A percentile compares a stretch with the other conserved stretches of the same genome.
Conservation (phyloP, 2,113 vertebrate genomes). For the Eurystomus gularis region DNA sequence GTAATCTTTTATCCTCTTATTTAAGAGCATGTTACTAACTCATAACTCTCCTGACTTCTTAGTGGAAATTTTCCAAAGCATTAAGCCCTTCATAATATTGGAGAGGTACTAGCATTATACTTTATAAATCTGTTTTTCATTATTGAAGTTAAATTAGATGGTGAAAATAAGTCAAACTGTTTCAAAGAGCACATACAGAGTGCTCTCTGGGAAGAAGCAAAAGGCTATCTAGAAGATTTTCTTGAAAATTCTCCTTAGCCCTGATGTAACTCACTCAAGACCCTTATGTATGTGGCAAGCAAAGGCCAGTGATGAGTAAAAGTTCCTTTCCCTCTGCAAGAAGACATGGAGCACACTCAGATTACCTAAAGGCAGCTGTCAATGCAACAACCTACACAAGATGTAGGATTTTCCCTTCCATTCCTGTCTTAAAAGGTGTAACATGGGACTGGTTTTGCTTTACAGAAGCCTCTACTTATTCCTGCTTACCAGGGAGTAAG, state of each 20-base stretch:
- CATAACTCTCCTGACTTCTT: not conserved
- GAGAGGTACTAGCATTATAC: not conserved
- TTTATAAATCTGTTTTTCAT: not conserved
- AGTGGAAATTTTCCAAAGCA: not conserved
- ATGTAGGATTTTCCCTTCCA: not conserved
- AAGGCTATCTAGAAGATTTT: not conserved
- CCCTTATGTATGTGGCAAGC: fast-evolving
- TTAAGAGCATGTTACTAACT: not conserved
- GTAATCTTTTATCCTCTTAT: not conserved
- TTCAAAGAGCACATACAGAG: not conserved
- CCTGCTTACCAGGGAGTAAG: not conserved
- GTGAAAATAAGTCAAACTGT: not conserved
- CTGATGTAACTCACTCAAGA: not conserved
- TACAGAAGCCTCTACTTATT: not conserved
- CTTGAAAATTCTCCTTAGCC: not conserved
- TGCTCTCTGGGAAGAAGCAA: not conserved
- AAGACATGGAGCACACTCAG: not conserved
- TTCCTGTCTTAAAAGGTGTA: not conserved
- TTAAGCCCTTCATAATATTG: not conserved
- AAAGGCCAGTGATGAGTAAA: not conserved
- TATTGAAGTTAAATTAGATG: not conserved
- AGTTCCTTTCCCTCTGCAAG: not conserved
- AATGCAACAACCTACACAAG: not conserved
- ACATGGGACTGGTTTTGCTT: not conserved
- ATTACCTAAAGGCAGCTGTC: not conserved